phyloP scores from a whole-genome alignment of 2,888 invertebrate genomes.

The Tetramorium bicarinatum region DNA sequence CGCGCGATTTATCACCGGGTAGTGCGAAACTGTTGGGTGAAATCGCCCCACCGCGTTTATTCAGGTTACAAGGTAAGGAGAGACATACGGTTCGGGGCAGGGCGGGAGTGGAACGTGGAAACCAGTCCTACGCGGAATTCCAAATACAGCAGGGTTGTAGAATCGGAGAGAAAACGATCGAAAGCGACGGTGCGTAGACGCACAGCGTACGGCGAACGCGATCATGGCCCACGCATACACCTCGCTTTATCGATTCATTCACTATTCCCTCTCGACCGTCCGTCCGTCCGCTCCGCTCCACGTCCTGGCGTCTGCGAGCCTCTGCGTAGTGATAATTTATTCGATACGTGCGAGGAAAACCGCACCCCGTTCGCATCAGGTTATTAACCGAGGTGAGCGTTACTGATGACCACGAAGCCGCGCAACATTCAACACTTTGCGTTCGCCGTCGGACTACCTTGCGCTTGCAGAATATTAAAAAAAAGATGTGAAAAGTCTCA shows the following conservation, averaged over 20 bases:
- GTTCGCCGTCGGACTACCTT: neutral
- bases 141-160: slow-evolving; percentile 67
- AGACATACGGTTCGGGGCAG: neutral
- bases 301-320: slow-evolving; percentile 27
- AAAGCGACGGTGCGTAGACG: slow-evolving; percentile 67
- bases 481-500: neutral
- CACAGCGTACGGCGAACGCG: slow-evolving; percentile 64
- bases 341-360: slow-evolving; percentile 43
- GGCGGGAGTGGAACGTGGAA: slow-evolving; percentile 41
- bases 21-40: slow-evolving; percentile 18
- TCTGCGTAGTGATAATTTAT: slow-evolving; percentile 52
- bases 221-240: slow-evolving; percentile 72
- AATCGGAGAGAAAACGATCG: slow-evolving; percentile 67
- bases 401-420: slow-evolving; percentile 1
- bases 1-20: slow-evolving; percentile 45
- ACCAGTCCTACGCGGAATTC: slow-evolving; percentile 65
- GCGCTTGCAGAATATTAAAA: neutral
- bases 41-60: slow-evolving; percentile 59
- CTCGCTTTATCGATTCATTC: slow-evolving; percentile 78
- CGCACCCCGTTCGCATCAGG: slow-evolving; percentile 27
- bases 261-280: slow-evolving; percentile 50
- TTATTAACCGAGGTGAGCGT: slow-evolving; percentile 41
- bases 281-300: slow-evolving; percentile 14
- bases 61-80: slow-evolving; percentile 56
- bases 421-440: neutral